Base-by-base conservation (phyloP, 2,113 vertebrate species). In the Meriones unguiculatus region DNA sequence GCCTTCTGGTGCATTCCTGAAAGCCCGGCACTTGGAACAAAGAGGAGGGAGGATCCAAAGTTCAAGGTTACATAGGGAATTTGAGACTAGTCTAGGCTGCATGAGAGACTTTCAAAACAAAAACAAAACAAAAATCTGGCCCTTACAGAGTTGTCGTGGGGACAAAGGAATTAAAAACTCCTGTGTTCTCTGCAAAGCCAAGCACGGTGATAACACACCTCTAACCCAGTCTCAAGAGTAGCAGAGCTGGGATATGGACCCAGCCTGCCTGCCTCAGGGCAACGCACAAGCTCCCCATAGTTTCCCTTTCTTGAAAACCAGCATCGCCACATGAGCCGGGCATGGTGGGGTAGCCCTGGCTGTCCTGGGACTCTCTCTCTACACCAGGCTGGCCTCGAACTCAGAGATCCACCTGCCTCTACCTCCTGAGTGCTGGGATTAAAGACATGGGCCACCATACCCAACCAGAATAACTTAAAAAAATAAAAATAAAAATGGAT, bases 241-340 rank as follows among this genome's bases (percentile, higher is more conserved):
- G n/a, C 35, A 64, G 52, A 70, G 46, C 32, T 70, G 46, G 67
- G 76, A 69, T 75, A 67, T 97, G 90, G 95, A 72, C 30, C n/a
- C 72, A 85, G 67, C 14, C 11, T 57, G 35, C 30, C 62, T 91
- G 67, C 35, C 18, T 90, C 41, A 81, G 73, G 46, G 73, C 35
- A 73, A 76, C 1, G n/a, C 72, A 50, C 15, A 76, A n/a, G 35
- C 7, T 54, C 17, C 67, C 12, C 3, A 35, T 35, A 35, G 4
- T 80, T 57, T 8, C 30, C 50, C 64, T 24, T 32, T 30, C 25
- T 35, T 52, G 22, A 52, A 35, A 54, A 20, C 12, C 28, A 35
- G 35, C 30, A 57, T 80, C 77, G 18, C 67, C 32, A 17, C 25
- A 35, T 35, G 30, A 70, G 77, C 77, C 35, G 30, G 15, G n/a